Evolutionary conservation across 2,113 vertebrate species (phyloP).

Genomic region (Puma concolor): DNA sequence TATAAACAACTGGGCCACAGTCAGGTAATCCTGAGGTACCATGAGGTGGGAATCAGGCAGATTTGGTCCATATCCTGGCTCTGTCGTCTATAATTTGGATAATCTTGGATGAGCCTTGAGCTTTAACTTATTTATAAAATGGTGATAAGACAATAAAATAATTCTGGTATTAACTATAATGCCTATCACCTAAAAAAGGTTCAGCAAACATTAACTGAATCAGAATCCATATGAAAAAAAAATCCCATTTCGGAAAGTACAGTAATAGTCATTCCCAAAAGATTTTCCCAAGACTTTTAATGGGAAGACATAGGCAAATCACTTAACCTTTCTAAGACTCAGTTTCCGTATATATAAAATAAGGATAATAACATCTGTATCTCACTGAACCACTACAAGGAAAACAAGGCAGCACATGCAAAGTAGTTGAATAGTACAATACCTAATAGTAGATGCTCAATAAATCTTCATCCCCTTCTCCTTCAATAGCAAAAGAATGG

Average conservation of each 20-base stretch:
- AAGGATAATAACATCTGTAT: background rate
- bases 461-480: background rate
- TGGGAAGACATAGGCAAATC: background rate
- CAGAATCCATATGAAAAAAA: background rate
- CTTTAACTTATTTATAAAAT: conserved; percentile 20
- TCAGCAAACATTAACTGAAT: conserved; percentile 21
- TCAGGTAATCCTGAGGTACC: background rate
- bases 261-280: background rate
- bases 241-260: background rate
- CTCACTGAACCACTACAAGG: background rate
- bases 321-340: background rate
- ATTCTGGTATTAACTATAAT: background rate
- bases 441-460: background rate
- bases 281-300: background rate
- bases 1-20: background rate
- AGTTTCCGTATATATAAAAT: background rate
- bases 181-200: background rate
- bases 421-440: background rate
- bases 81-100: background rate
- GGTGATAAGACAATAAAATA: background rate
- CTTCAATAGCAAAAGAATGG: background rate
- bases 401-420: background rate
- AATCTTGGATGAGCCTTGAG: background rate
- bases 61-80: background rate
- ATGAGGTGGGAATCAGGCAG: background rate